Evolutionary conservation across 2,113 vertebrate species (phyloP).

Genomic region (Otocyon megalotis): DNA sequence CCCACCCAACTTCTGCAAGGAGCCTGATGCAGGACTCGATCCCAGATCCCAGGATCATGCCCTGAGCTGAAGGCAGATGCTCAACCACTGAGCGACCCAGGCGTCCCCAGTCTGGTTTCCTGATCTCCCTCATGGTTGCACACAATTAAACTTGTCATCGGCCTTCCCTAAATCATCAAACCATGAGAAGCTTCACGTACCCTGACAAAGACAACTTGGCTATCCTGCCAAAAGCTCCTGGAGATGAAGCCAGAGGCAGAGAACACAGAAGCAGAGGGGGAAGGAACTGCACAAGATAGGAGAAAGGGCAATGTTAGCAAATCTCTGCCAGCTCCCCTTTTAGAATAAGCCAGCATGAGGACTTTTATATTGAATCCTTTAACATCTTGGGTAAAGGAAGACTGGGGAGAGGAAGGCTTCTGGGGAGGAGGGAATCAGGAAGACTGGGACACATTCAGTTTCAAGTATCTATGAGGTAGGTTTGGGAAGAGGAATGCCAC

Average conservation of each 20-base stretch:
- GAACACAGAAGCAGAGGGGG: neutral
- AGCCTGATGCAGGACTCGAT: too few species aligned
- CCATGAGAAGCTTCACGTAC: neutral
- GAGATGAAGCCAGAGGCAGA: neutral
- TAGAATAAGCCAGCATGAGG: neutral
- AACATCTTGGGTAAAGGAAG: neutral
- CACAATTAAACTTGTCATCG: neutral
- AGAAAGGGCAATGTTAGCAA: neutral
- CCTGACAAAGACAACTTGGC: neutral
- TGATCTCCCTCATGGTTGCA: neutral
- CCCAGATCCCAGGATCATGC: too few species aligned
- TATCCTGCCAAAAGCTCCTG: neutral
- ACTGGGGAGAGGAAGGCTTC: neutral
- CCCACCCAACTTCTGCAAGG: too few species aligned
- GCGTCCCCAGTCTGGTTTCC: neutral
- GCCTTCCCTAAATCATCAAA: neutral
- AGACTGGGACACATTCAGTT: neutral
- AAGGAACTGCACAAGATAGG: neutral
- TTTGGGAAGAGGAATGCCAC: neutral
- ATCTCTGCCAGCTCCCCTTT: neutral
- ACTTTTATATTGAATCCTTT: neutral
- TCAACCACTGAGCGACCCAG: too few species aligned
- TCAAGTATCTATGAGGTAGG: neutral
- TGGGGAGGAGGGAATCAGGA: neutral
- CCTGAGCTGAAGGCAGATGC: too few species aligned